phyloP scores from a whole-genome alignment of 1,140 invertebrate species.

The Musca domestica region DNA sequence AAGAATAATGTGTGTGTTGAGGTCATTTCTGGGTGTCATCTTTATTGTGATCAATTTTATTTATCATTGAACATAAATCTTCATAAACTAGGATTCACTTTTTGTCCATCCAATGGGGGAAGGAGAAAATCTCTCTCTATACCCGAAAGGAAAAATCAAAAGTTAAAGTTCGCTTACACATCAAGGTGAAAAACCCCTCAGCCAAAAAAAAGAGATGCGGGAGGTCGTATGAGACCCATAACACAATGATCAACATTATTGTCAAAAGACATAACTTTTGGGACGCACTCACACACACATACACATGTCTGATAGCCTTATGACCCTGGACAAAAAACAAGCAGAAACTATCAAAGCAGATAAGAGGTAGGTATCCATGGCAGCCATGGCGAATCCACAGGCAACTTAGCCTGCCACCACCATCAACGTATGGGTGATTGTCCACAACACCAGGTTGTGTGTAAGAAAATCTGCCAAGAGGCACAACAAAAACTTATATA shows the following conservation, averaged over 20 bases:
- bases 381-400: neutral
- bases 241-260: slow-evolving; percentile 8
- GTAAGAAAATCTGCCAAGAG: too few relatives aligned
- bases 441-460: neutral
- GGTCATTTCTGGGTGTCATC: too few relatives aligned
- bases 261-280: neutral
- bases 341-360: neutral
- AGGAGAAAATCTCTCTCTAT: neutral
- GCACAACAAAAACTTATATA: too few relatives aligned
- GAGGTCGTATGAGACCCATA: neutral
- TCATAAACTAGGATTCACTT: slow-evolving; percentile 7
- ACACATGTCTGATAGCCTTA: slow-evolving; percentile 14
- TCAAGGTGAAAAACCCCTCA: neutral
- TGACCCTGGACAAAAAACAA: slow-evolving; percentile 3
- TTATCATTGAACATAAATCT: slow-evolving; percentile 5
- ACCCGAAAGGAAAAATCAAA: neutral
- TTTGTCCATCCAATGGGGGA: neutral
- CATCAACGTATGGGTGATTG: slow-evolving; percentile 5
- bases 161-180: slow-evolving; percentile 9
- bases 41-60: neutral
- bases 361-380: neutral
- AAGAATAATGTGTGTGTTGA: neutral
- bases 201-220: neutral
- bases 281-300: neutral
- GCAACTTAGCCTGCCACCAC: neutral